phyloP scores from a whole-genome alignment of 2,113 vertebrate genomes.

The Glaucidium brasilianum region DNA sequence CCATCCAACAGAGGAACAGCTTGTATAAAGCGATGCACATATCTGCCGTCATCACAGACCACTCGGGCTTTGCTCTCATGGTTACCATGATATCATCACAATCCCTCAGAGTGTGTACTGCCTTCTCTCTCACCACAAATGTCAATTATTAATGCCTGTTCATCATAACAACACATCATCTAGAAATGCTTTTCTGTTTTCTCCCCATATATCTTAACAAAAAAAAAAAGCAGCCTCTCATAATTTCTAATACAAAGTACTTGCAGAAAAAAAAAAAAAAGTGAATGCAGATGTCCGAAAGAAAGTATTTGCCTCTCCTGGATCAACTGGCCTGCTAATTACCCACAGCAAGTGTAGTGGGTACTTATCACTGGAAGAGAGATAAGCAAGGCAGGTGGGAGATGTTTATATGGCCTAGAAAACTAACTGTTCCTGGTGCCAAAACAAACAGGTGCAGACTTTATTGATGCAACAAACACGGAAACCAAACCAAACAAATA shows the following conservation, averaged over 20 bases:
- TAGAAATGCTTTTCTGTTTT: background rate
- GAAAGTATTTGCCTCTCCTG: slow-evolving; percentile 3
- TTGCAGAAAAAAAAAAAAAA: background rate
- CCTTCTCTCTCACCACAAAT: background rate
- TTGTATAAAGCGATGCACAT: background rate
- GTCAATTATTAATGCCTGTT: slow-evolving; percentile 63
- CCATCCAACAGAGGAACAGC: background rate
- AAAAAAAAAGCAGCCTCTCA: background rate
- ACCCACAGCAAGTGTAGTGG: background rate
- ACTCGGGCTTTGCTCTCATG: slow-evolving; percentile 58
- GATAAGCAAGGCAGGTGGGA: slow-evolving; percentile 67
- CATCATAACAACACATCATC: background rate
- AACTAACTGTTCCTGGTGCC: slow-evolving; percentile 57
- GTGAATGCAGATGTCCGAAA: background rate
- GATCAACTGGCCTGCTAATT: slow-evolving; percentile 52
- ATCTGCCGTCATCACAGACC: slow-evolving; percentile 35
- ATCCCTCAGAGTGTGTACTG: background rate
- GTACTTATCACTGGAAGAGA: slow-evolving; percentile 19
- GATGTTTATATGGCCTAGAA: slow-evolving; percentile 39
- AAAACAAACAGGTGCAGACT: slow-evolving; percentile 75
- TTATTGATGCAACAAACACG: slow-evolving; percentile 59
- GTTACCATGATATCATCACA: slow-evolving; percentile 53
- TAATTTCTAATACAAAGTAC: background rate
- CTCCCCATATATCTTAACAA: background rate
- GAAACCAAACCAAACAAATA: slow-evolving; percentile 64